Conservation (phyloP, 2,797 vertebrate genomes). For the Gallinago nigripennis region DNA sequence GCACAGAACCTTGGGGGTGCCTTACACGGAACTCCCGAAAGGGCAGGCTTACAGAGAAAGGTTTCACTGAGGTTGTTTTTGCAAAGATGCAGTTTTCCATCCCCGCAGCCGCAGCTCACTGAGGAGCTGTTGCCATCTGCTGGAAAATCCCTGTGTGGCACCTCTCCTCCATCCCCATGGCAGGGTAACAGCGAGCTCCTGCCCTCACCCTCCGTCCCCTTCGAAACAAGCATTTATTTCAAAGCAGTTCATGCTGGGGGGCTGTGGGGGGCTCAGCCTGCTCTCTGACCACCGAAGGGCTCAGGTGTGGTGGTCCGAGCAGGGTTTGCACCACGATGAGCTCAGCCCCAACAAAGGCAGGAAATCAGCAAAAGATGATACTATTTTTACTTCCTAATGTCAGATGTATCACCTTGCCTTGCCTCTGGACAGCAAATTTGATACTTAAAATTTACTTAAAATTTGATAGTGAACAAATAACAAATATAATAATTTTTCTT, state of each 20-base stretch:
- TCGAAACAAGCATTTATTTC: not conserved
- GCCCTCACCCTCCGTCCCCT: not conserved
- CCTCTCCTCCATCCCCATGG: not conserved
- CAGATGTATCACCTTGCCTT: not conserved
- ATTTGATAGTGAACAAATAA: not conserved
- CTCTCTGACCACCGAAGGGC: not conserved
- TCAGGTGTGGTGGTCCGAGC: not conserved
- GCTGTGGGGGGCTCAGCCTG: not conserved
- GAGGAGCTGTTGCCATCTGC: slow-evolving; percentile 73
- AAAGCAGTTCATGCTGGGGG: not conserved
- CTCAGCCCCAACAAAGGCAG: rapidly evolving
- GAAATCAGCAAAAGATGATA: not conserved
- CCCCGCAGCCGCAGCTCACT: not conserved
- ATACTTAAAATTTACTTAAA: not conserved
- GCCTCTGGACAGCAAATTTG: not conserved
- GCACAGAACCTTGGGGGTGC: not conserved
- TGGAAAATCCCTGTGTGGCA: slow-evolving; percentile 35
- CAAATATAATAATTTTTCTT: not conserved
- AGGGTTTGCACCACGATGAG: not conserved
- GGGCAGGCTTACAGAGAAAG: rapidly evolving
- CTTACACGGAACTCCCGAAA: rapidly evolving
- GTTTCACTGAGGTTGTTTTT: not conserved
- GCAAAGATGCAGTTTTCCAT: not conserved
- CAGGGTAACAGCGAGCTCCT: not conserved
- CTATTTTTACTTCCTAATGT: no score